Conservation (phyloP, 2,797 vertebrate species). For the Rousettus madagascariensis region DNA sequence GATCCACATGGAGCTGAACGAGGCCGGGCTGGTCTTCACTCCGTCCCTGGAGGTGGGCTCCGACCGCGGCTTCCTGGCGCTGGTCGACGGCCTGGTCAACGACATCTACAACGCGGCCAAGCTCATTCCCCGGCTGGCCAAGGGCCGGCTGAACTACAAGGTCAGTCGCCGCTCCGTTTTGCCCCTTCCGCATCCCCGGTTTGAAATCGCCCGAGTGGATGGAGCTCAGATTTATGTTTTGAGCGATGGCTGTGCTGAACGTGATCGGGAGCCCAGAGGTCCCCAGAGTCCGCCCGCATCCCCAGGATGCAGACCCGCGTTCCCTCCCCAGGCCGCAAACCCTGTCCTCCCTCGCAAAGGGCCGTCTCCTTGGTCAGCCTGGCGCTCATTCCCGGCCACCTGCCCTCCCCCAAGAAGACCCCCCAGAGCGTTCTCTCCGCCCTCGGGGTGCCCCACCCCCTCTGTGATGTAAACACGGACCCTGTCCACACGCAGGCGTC, state of each 20-base stretch:
- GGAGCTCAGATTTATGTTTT: fast-evolving
- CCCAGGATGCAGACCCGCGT: fast-evolving
- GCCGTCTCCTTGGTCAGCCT: fast-evolving
- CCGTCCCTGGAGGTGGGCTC: conserved; percentile 78
- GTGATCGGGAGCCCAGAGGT: fast-evolving
- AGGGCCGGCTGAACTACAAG: conserved; percentile 78
- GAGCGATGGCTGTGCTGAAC: fast-evolving
- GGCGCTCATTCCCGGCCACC: fast-evolving
- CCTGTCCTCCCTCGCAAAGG: fast-evolving
- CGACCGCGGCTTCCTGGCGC: conserved; percentile 49
- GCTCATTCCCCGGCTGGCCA: conserved; percentile 80
- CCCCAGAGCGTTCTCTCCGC: fast-evolving
- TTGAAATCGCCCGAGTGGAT: too few relatives aligned
- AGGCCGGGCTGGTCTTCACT: conserved; percentile 56
- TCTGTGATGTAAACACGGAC: fast-evolving
- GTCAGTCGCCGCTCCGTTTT: conserved; percentile 20
- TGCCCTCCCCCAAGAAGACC: fast-evolving
- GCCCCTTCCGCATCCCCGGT: fast-evolving
- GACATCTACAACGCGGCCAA: conserved; percentile 67
- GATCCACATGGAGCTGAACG: conserved; percentile 79
- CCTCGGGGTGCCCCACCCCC: fast-evolving
- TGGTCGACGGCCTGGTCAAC: conserved; percentile 74
- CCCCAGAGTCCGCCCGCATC: fast-evolving
- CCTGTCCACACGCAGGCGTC: fast-evolving
- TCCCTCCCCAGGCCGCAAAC: fast-evolving